Evolutionary conservation across 64 coral and sea anemone genomes (phyloP), one percentile per base, ranked within the genome.

Genomic region (Stichodactyla mertensii): DNA sequence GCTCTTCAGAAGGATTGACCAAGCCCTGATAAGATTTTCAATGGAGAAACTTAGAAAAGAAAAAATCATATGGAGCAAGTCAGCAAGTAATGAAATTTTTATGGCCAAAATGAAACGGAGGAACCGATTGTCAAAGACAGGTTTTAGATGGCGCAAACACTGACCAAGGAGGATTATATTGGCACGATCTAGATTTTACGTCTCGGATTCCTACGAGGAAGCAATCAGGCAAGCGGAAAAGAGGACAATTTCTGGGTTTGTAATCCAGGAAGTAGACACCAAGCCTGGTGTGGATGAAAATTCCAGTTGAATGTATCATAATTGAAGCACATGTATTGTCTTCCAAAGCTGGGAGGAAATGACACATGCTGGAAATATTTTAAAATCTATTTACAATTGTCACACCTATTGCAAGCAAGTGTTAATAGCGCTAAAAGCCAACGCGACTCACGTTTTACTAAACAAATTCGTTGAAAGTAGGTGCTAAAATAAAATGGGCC

Each of bases 291-390:
- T 45, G 36, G 1, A 45, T 45, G 36, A 45, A 45, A 45, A 45
- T 45, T 45, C 36, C 36, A 45, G 36, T 45, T 45, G 36, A 45
- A 45, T 45, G 36, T 45, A 45, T 45, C 36, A 45, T 45, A 45
- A 45, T 45, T 45, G 59, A 7, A 66, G 18, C 1, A 23, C 0
- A 74, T 74, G 22, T 74, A 36, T 74, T 74, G 69, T 36, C 69
- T 74, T 74, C 69, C 10, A 27, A 74, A 74, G 24, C 69, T 74
- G n/a, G 24, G 11, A 74, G 69, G 69, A 74, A 74, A 74, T 74
- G 69, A 74, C 69, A 74, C 69, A 74, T 74, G 69, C 36, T 74
- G 69, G 10, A 74, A 74, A 74, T 74, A 74, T 74, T 74, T 74
- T 74, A 11, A 74, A 31, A 74, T 27, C 69, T 74, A 74, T 74